Evolutionary conservation across 2,888 invertebrate species (phyloP).

Genomic region (Calameuta pallipes): DNA sequence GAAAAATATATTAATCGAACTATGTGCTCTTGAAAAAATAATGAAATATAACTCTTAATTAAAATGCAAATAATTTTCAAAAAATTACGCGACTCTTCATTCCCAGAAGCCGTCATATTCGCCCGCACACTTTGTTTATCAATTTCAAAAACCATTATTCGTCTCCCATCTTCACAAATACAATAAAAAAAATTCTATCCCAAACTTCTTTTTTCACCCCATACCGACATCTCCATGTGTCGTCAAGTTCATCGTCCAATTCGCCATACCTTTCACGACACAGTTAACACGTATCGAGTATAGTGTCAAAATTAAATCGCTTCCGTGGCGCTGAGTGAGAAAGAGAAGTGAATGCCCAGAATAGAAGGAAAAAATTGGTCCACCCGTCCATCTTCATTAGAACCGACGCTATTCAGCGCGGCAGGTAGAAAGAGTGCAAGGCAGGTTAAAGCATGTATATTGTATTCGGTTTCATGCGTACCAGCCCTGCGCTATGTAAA

Average conservation of each 20-base stretch:
- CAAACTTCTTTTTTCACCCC: neutral
- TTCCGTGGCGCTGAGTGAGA: neutral
- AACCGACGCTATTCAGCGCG: constrained; percentile 1
- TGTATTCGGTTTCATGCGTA: constrained; percentile 7
- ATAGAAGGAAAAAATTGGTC: neutral
- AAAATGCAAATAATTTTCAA: neutral
- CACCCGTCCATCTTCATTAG: constrained; percentile 12
- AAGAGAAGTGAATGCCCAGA: neutral
- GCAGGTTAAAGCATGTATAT: constrained; percentile 11
- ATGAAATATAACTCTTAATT: neutral
- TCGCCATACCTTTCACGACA: neutral
- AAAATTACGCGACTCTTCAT: neutral
- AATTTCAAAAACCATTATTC: neutral
- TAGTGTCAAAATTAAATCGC: neutral
- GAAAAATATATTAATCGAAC: neutral
- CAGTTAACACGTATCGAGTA: neutral
- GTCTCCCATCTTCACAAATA: neutral
- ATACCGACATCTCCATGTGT: neutral
- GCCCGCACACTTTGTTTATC: too few relatives aligned
- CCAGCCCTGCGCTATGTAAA: neutral
- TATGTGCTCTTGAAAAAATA: neutral
- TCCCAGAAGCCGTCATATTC: neutral
- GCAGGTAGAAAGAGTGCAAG: constrained; percentile 5
- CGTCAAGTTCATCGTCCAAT: neutral
- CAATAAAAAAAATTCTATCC: neutral